These are phyloP conservation scores for Lagopus muta DNA, from an alignment of 2,113 vertebrate genomes.

Conservation along the genomic window DNA sequence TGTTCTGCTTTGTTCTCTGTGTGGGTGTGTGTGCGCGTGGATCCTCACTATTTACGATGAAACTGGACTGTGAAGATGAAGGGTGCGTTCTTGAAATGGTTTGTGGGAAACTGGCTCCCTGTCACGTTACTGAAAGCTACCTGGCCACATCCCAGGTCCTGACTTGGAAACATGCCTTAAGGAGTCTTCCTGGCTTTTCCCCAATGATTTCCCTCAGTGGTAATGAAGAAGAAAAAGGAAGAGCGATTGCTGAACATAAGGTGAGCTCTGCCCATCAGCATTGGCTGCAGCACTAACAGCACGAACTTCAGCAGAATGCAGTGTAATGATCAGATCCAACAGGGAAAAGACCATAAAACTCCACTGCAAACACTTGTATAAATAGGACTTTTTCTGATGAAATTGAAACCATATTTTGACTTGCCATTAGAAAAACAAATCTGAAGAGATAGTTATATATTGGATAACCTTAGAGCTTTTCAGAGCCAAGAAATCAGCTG, in stretches of 20 bases:
- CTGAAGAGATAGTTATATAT: constrained; percentile 1
- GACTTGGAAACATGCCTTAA: constrained; percentile 24
- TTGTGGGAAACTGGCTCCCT: constrained; percentile 39
- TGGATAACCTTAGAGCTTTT: constrained; percentile 32
- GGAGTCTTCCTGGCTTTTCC: constrained; percentile 13
- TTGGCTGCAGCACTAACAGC: background rate
- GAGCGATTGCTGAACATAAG: background rate
- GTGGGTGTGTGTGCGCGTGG: background rate
- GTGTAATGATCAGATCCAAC: background rate
- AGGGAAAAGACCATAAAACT: constrained; percentile 48
- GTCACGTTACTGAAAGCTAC: constrained; percentile 27
- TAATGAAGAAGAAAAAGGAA: constrained; percentile 36
- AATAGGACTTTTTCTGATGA: constrained; percentile 45
- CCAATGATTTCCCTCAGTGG: background rate
- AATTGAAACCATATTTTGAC: constrained; percentile 67
- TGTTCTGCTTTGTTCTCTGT: constrained; percentile 28
- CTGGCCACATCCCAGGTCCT: constrained; percentile 51
- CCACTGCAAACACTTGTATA: constrained; percentile 54
- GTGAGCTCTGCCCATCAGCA: constrained; percentile 7
- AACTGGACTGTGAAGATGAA: constrained; percentile 20
- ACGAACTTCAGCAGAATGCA: accelerated
- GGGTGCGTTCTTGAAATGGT: constrained; percentile 28
- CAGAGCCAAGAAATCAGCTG: constrained; percentile 54
- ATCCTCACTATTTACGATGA: background rate
- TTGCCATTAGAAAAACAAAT: constrained; percentile 57